Conservation (phyloP, 2,888 invertebrate genomes). For the Orthosia incerta region DNA sequence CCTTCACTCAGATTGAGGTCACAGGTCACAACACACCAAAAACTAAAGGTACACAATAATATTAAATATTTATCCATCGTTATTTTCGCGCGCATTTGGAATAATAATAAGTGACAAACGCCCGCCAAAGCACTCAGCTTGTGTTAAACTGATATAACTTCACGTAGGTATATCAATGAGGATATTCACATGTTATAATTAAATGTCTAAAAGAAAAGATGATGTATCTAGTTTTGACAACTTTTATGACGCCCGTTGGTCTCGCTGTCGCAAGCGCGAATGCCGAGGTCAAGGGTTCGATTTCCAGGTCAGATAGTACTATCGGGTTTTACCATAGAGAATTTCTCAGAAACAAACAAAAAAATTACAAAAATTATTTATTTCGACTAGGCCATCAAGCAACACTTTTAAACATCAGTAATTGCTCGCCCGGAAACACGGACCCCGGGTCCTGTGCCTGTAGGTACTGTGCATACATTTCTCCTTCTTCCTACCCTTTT, state of each 20-base stretch:
- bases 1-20: slow-evolving; percentile 45
- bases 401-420: too few species aligned
- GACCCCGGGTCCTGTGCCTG: too few species aligned
- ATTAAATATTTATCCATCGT: slow-evolving; percentile 6
- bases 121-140: slow-evolving; percentile 1
- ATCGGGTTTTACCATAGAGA: too few species aligned
- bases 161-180: not conserved
- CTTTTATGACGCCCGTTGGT: not conserved
- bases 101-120: not conserved
- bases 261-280: not conserved
- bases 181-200: not conserved
- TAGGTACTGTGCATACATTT: too few species aligned
- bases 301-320: too few species aligned
- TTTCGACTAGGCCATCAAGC: too few species aligned
- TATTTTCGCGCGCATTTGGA: slow-evolving; percentile 7
- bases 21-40: slow-evolving; percentile 13
- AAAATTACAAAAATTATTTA: too few species aligned
- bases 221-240: not conserved
- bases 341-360: too few species aligned
- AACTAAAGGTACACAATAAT: slow-evolving; percentile 14
- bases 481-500: too few species aligned
- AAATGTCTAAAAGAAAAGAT: not conserved
- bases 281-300: not conserved
- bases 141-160: slow-evolving; percentile 6
- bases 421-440: too few species aligned